Base-by-base conservation (phyloP, 2,113 vertebrate genomes). In the Erpornis zantholeuca region DNA sequence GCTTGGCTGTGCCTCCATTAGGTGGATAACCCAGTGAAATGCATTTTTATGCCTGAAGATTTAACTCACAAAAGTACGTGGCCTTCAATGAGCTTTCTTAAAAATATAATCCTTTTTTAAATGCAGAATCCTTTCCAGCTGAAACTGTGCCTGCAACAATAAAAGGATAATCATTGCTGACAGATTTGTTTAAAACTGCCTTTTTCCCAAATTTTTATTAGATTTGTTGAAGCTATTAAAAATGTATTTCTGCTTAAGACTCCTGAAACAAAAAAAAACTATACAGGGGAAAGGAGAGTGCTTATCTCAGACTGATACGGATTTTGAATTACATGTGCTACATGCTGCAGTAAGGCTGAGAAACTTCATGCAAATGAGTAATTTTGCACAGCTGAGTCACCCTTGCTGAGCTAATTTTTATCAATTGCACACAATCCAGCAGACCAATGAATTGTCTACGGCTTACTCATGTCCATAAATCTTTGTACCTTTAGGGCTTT, bases 181-280 rank as follows among this genome's bases (percentile, higher is more conserved):
- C 50, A 83, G 50, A 80, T 85, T 82, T 91, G n/a, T 68, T 94
- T 71, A 75, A 91, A 40, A 50, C 38, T 68, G n/a, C 11, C 36
- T 73, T 91, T 87, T 95, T 89, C 33, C 45, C 40, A 85, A 59
- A 56, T 22, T 91, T 95, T 93, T 81, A 60, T 91, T 80, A 77
- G 61, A 76, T 88, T 87, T 83, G 29, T 81, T 89, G 84, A 96
- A 88, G 38, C 45, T 82, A 27, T 28, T 85, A 92, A 64, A 91
- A 82, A 86, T 53, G 12, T 79, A 70, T 52, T 81, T 92, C 78
- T 92, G 27, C 63, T 86, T 53, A 47, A 66, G 50, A 68, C 28
- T 77, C 42, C 40, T 25, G 24, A 95, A 56, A 87, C 40, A 81
- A 94, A 93, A 77, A 40, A 90, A 91, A 60, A n/a, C n/a, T 13